Evolutionary conservation across 2,888 invertebrate genomes (phyloP).

Genomic region (Smittia sp.): DNA sequence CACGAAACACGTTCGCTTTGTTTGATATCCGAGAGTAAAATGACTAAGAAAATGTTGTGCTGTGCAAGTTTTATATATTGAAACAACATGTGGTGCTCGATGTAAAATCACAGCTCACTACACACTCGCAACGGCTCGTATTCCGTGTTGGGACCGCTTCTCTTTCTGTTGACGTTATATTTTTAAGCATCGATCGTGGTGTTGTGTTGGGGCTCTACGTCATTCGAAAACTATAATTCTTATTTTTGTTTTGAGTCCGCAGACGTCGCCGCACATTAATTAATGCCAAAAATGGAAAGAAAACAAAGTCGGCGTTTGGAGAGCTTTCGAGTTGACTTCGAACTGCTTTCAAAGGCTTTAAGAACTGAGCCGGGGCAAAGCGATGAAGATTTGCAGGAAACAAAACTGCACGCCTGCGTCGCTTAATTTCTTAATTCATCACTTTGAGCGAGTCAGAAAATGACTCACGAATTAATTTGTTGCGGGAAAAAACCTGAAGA

Average conservation of each 20-base stretch:
- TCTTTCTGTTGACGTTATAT: neutral
- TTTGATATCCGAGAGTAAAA: slow-evolving; percentile 35
- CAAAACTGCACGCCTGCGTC: neutral
- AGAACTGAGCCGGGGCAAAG: neutral
- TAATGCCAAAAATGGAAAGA: slow-evolving; percentile 17
- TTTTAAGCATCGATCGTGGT: neutral
- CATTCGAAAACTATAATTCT: slow-evolving; percentile 11
- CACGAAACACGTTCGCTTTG: slow-evolving; percentile 10
- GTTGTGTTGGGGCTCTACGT: slow-evolving; percentile 7
- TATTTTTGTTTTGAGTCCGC: slow-evolving; percentile 3
- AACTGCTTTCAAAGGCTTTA: neutral
- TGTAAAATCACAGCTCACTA: neutral
- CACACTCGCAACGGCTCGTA: neutral
- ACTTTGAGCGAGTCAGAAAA: no score
- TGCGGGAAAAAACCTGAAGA: no score
- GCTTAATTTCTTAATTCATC: no score
- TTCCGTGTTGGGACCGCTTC: no score
- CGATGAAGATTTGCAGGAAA: neutral
- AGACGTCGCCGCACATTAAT: slow-evolving; percentile 15
- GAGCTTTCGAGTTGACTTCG: neutral
- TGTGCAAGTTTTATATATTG: slow-evolving; percentile 41
- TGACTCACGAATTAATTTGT: no score
- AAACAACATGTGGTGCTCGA: slow-evolving; percentile 25
- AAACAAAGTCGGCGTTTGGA: slow-evolving; percentile 1
- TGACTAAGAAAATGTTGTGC: slow-evolving; percentile 37